These are phyloP conservation scores for Hemaris fuciformis DNA, from an alignment of 2,888 invertebrate genomes.

Conservation along the genomic window DNA sequence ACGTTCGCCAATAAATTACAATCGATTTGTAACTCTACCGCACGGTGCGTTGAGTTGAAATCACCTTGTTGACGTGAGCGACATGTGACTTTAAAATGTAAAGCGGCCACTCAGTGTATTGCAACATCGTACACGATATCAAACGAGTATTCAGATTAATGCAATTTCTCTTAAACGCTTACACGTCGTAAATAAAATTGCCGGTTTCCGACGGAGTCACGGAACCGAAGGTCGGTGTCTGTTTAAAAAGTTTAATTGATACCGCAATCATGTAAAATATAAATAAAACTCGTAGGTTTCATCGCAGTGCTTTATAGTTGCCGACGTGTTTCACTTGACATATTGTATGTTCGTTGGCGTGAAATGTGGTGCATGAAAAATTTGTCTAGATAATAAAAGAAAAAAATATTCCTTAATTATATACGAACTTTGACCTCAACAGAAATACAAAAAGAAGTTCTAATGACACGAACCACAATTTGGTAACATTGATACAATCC, in stretches of 20 bases:
- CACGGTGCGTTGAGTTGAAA: slow-evolving; percentile 38
- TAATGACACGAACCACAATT: slow-evolving; percentile 52
- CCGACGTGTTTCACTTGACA: neutral
- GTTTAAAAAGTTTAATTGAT: slow-evolving; percentile 70
- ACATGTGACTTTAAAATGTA: slow-evolving; percentile 43
- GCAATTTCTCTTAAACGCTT: slow-evolving; percentile 82
- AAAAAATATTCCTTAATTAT: neutral
- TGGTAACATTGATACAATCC: slow-evolving; percentile 60
- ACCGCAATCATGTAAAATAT: slow-evolving; percentile 19
- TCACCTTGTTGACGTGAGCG: slow-evolving; percentile 31
- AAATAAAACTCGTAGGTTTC: slow-evolving; percentile 7
- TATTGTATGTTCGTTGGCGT: neutral
- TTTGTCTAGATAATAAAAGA: too few relatives aligned
- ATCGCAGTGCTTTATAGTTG: neutral
- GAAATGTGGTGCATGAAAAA: too few relatives aligned
- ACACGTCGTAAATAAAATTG: slow-evolving; percentile 81
- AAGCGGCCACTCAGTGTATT: slow-evolving; percentile 64
- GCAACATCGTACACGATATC: slow-evolving; percentile 79
- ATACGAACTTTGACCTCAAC: neutral
- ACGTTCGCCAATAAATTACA: slow-evolving; percentile 41
- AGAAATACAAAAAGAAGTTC: slow-evolving; percentile 9
- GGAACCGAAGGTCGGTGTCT: slow-evolving; percentile 52
- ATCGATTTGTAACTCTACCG: slow-evolving; percentile 54
- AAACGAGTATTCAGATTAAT: slow-evolving; percentile 81
- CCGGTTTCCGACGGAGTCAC: slow-evolving; percentile 61